Percentiles rank a stretch among this genome's conserved stretches.
phyloP scores from a whole-genome alignment of 1,140 invertebrate species.

The Teleogryllus occipitalis region DNA sequence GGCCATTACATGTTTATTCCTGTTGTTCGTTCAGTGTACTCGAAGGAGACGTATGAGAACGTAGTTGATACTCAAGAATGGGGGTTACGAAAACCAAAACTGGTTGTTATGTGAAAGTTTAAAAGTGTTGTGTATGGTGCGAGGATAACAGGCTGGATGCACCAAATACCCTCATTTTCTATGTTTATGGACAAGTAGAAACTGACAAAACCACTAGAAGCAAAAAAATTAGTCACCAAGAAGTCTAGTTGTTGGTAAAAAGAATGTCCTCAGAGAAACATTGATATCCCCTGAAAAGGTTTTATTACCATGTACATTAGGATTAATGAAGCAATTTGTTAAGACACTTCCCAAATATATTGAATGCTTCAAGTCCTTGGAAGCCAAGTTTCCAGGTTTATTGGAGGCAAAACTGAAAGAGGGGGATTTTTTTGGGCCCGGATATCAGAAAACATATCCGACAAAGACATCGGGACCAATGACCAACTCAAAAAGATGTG shows the following conservation, averaged over 20 bases:
- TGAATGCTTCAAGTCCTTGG: slow-evolving; percentile 29
- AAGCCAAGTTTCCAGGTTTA: slow-evolving; percentile 28
- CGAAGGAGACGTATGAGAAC: slow-evolving; percentile 4
- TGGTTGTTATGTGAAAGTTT: neutral
- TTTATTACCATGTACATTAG: slow-evolving; percentile 29
- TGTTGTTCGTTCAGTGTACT: slow-evolving; percentile 2
- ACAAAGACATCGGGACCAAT: neutral
- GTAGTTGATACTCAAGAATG: neutral
- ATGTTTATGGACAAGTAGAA: neutral
- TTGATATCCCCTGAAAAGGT: slow-evolving; percentile 10
- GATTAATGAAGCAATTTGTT: slow-evolving; percentile 32
- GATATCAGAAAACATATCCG: neutral
- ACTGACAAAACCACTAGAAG: neutral
- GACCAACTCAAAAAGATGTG: neutral
- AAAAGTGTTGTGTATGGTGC: slow-evolving; percentile 16
- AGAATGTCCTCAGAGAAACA: slow-evolving; percentile 6
- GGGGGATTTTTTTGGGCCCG: slow-evolving; percentile 2
- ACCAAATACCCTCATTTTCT: neutral
- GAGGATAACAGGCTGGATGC: neutral
- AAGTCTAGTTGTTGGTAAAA: neutral
- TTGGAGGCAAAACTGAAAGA: slow-evolving; percentile 29
- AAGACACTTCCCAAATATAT: slow-evolving; percentile 29
- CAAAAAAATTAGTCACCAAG: neutral
- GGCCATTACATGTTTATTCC: neutral
- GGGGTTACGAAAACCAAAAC: neutral